Evolutionary conservation across 2,113 vertebrate genomes (phyloP).

Genomic region (Corythoichthys intestinalis): DNA sequence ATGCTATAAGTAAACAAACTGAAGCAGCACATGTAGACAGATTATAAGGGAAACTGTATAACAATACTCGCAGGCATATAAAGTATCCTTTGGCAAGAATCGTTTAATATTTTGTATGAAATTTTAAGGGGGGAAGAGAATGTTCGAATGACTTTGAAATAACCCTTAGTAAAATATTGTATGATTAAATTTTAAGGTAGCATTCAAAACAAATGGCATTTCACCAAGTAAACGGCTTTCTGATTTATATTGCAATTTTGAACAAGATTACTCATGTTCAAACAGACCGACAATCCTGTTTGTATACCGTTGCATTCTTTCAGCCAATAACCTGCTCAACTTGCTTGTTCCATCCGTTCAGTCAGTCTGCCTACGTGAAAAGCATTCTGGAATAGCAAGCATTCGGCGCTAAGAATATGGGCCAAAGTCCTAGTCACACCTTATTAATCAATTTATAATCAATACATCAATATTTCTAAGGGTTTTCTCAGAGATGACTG

Average conservation of each 20-base stretch:
- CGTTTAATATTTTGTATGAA: no score
- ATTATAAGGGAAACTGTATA: no score
- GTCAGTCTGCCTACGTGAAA: constrained; percentile 7
- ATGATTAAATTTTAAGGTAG: no score
- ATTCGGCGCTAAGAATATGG: not conserved
- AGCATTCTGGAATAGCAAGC: constrained; percentile 1
- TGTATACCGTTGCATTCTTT: constrained; percentile 3
- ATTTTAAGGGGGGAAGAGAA: not conserved
- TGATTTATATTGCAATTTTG: not conserved
- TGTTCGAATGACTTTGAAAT: no score
- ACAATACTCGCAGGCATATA: no score
- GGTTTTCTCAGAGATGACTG: not conserved
- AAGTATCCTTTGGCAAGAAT: no score
- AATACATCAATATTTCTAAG: not conserved
- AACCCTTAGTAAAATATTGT: no score
- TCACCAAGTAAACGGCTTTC: not conserved
- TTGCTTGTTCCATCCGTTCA: constrained; percentile 38
- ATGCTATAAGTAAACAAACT: no score
- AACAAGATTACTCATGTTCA: not conserved
- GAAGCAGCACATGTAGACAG: no score
- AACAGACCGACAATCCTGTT: not conserved
- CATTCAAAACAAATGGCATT: no score
- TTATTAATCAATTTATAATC: not conserved
- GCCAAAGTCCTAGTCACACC: not conserved
- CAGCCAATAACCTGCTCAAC: constrained; percentile 45